Conservation (phyloP, 1,140 invertebrate genomes). For the Orius insidiosus region DNA sequence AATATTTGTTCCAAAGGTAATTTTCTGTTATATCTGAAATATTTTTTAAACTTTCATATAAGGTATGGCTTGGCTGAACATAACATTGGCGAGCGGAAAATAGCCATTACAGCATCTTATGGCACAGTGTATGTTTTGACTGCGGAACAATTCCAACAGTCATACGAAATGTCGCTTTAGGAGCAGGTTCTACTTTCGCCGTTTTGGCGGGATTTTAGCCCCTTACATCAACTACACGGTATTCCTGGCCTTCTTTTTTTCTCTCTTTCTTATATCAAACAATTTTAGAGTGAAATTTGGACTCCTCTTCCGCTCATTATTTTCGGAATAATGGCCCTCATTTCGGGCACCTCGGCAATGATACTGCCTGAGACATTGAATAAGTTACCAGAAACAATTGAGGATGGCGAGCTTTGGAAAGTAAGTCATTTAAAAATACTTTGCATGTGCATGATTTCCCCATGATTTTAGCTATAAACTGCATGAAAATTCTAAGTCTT, state of each 20-base stretch:
- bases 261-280: too few relatives aligned
- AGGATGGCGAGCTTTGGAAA: slow-evolving; percentile 54
- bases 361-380: slow-evolving; percentile 60
- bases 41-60: too few relatives aligned
- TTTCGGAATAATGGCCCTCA: slow-evolving; percentile 45
- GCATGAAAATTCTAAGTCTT: too few relatives aligned
- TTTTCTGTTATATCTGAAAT: too few relatives aligned
- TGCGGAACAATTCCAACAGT: slow-evolving; percentile 67
- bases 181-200: slow-evolving; percentile 58
- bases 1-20: slow-evolving; percentile 39
- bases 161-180: slow-evolving; percentile 59
- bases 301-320: slow-evolving; percentile 52
- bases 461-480: too few relatives aligned
- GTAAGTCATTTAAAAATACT: slow-evolving; percentile 23
- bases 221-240: slow-evolving; percentile 49
- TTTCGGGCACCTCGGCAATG: slow-evolving; percentile 44
- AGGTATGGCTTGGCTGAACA: slow-evolving; percentile 40
- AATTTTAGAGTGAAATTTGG: slow-evolving; percentile 29
- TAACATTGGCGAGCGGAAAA: slow-evolving; percentile 58
- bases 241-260: too few relatives aligned
- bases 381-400: slow-evolving; percentile 53
- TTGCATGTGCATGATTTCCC: too few relatives aligned
- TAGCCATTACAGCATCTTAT: slow-evolving; percentile 62
- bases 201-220: slow-evolving; percentile 57
- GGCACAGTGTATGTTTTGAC: slow-evolving; percentile 65